phyloP scores from a whole-genome alignment of 2,888 invertebrate species.

The Aphidoletes aphidimyza region DNA sequence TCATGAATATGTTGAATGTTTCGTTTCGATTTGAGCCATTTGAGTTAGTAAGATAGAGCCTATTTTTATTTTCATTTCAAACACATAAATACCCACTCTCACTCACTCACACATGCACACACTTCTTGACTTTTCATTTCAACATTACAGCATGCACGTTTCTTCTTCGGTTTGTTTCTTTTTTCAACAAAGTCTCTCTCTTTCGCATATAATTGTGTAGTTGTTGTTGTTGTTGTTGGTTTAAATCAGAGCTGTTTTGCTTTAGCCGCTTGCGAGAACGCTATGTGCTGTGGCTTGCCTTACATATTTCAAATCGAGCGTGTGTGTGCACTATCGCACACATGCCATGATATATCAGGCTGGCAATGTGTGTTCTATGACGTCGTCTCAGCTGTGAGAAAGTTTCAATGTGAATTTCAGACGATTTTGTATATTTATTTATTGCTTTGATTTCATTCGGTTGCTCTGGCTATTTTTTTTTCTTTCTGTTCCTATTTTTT shows the following conservation, averaged over 20 bases:
- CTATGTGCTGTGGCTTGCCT: too few species aligned
- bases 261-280: too few species aligned
- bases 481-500: not conserved
- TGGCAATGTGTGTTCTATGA: not conserved
- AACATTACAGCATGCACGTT: not conserved
- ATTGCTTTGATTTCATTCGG: not conserved
- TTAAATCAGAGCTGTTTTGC: too few species aligned
- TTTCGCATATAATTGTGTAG: too few species aligned
- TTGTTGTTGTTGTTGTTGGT: too few species aligned
- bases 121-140: too few species aligned
- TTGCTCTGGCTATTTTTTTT: not conserved
- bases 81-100: not conserved
- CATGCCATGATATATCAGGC: not conserved
- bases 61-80: not conserved
- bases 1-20: not conserved
- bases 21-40: not conserved
- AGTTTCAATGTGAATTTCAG: not conserved
- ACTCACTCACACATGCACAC: not conserved
- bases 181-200: too few species aligned
- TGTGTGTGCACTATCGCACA: too few species aligned
- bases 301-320: too few species aligned
- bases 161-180: not conserved
- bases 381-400: constrained; percentile 30
- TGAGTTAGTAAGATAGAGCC: not conserved
- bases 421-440: too few species aligned